Evolutionary conservation across 2,113 vertebrate species (phyloP), one percentile per base, ranked within the genome.

Genomic region (Serilophus lunatus): DNA sequence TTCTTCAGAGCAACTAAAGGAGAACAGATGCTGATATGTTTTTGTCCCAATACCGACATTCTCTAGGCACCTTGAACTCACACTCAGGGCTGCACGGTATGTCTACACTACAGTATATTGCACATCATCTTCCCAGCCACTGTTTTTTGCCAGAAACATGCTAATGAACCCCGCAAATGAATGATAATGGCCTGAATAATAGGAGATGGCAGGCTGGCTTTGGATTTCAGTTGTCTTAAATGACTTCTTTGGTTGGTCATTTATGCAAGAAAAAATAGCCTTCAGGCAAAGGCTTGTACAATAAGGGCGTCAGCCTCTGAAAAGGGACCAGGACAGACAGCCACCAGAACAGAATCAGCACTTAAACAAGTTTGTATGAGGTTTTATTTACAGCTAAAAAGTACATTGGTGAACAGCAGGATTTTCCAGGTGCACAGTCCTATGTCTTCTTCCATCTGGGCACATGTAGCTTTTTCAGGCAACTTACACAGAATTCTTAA

Each of bases 1-100:
- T 88, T 92, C 91, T 93, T 94, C 12, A 9, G 35, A 91, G 65
- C 16, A 71, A 20, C 47, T 38, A 86, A 93, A 95, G 33, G 14
- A 68, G 75, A 84, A 80, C 44, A 88, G 40, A 88, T 45, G 80
- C 22, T 47, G 86, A 70, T 68, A 17, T n/a, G 71, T 91, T 94
- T 94, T 89, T 91, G 31, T 68, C 29, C 56, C 9, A 5, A 17
- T 23, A 75, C 17, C 2, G 3, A 61, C 44, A 47, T 61, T 70
- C 65, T 75, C 50, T 2, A 2, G 33, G 57, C 23, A 88, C 38
- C 66, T 82, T 82, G 8, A 4, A 11, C 45, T 64, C 28, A n/a
- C 26, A 9, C 45, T 69, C 42, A n/a, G 69, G 31, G 70, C 18
- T 76, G 36, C 38, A 47, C 18, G 22, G 15, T 29, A 13, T 6